A percentile compares a stretch with the other conserved stretches of the same genome.
phyloP scores from a whole-genome alignment of 2,797 vertebrate species.

The Mormyrops boulengeri region DNA sequence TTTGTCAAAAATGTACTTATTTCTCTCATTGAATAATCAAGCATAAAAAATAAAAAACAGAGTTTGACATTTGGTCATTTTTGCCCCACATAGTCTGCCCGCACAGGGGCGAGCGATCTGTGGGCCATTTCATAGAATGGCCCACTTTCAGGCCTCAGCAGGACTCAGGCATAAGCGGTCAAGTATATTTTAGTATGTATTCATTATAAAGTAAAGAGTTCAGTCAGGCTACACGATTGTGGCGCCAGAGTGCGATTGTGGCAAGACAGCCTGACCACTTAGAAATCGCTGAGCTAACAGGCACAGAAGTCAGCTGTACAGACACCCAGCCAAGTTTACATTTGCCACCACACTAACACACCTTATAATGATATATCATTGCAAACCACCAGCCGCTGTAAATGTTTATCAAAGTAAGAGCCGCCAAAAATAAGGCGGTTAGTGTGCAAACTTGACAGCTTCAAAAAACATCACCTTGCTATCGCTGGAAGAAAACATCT shows the following conservation, averaged over 20 bases:
- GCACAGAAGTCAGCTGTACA: constrained; percentile 55
- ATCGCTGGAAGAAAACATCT: constrained; percentile 49
- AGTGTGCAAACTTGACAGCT: constrained; percentile 45
- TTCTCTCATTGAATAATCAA: not conserved
- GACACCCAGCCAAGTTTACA: constrained; percentile 56
- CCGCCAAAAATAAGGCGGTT: constrained; percentile 48
- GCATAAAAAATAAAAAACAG: not conserved
- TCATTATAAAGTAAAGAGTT: constrained; percentile 85
- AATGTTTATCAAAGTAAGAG: constrained; percentile 50
- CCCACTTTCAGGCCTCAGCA: constrained; percentile 67
- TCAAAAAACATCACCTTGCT: constrained; percentile 51
- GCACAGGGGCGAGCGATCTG: constrained; percentile 56
- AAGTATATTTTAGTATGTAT: constrained; percentile 84
- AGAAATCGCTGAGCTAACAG: constrained; percentile 90
- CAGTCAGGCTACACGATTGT: constrained; percentile 76
- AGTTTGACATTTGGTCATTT: constrained; percentile 24
- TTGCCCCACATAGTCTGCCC: constrained; percentile 42
- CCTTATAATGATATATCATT: constrained; percentile 62
- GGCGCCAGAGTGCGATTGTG: constrained; percentile 90
- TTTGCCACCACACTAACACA: constrained; percentile 56
- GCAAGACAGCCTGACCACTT: constrained; percentile 87
- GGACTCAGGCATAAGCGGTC: constrained; percentile 56
- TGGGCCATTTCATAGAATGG: constrained; percentile 52
- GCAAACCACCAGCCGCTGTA: constrained; percentile 44
- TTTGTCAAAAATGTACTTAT: constrained; percentile 17